Conservation (phyloP, 2,113 vertebrate genomes). For the Paedocypris sp. region DNA sequence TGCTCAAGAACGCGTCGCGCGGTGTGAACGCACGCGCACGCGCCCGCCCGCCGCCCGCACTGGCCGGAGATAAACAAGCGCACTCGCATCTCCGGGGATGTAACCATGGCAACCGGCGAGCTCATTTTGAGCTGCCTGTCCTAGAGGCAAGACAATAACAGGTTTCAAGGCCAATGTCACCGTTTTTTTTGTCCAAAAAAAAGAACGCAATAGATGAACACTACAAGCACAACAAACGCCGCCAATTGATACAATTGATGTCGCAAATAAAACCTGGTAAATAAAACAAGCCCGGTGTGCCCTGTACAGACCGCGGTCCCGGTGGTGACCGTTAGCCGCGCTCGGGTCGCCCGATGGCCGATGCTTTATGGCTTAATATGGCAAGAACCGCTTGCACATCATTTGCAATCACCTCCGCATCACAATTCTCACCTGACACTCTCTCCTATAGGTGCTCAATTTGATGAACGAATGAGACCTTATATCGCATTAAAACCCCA, state of each 20-base stretch:
- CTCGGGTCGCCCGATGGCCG: neutral
- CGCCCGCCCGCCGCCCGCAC: too few species aligned
- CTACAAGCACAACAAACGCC: neutral
- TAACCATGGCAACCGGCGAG: conserved; percentile 63
- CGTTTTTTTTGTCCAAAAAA: conserved; percentile 26
- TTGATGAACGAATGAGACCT: too few species aligned
- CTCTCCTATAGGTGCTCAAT: too few species aligned
- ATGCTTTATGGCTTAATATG: conserved; percentile 8
- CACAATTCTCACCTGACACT: neutral
- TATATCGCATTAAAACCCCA: too few species aligned
- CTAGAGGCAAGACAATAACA: conserved; percentile 64
- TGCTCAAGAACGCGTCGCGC: conserved; percentile 39
- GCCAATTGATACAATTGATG: neutral
- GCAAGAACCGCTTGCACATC: neutral
- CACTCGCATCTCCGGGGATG: conserved; percentile 54
- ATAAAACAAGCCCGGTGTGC: neutral
- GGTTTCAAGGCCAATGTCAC: conserved; percentile 67
- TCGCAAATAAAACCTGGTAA: neutral
- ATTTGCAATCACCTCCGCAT: neutral
- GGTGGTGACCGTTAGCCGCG: neutral
- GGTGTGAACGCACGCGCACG: conserved; percentile 30
- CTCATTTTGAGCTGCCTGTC: conserved; percentile 52
- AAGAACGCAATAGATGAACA: neutral
- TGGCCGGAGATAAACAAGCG: conserved; percentile 65
- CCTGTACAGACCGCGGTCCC: neutral